Percentiles rank a stretch among this genome's conserved stretches.
phyloP scores from a whole-genome alignment of 2,113 vertebrate species.

The Hepsetus odoe region DNA sequence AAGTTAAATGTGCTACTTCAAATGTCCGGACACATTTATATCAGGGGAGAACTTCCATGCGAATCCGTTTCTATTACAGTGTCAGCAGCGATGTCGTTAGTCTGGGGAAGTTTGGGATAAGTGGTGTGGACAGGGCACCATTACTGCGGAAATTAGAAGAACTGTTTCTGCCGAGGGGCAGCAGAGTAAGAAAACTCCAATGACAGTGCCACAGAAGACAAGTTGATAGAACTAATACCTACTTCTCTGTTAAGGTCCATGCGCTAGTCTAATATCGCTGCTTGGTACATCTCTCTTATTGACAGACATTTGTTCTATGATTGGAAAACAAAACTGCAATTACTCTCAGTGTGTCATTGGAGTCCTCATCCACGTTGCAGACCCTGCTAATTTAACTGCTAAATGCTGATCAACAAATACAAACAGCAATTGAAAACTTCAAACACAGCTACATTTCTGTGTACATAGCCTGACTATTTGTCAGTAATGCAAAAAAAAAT shows the following conservation, averaged over 20 bases:
- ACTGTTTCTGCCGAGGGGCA: constrained; percentile 32
- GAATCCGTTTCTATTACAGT: constrained; percentile 66
- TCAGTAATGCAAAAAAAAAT: neutral
- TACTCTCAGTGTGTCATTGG: constrained; percentile 50
- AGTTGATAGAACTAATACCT: constrained; percentile 47
- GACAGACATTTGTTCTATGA: constrained; percentile 42
- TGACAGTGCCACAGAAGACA: constrained; percentile 24
- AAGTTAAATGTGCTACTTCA: constrained; percentile 62
- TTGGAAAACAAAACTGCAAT: constrained; percentile 53
- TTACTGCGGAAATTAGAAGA: constrained; percentile 50
- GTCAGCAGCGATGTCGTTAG: constrained; percentile 59
- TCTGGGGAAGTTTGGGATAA: constrained; percentile 63
- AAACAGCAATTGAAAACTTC: neutral
- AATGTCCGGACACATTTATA: constrained; percentile 68
- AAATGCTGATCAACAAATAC: constrained; percentile 39
- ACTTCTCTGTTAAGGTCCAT: constrained; percentile 6
- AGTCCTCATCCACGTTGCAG: constrained; percentile 46
- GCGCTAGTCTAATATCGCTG: neutral
- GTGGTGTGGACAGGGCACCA: constrained; percentile 61
- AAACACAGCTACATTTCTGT: neutral
- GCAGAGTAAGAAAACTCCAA: constrained; percentile 34
- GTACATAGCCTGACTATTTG: neutral
- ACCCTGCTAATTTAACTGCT: constrained; percentile 32
- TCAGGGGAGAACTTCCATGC: constrained; percentile 66
- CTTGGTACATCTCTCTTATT: constrained; percentile 12